phyloP scores from a whole-genome alignment of 2,113 vertebrate species.

The Anarhynchus alexandrinus region DNA sequence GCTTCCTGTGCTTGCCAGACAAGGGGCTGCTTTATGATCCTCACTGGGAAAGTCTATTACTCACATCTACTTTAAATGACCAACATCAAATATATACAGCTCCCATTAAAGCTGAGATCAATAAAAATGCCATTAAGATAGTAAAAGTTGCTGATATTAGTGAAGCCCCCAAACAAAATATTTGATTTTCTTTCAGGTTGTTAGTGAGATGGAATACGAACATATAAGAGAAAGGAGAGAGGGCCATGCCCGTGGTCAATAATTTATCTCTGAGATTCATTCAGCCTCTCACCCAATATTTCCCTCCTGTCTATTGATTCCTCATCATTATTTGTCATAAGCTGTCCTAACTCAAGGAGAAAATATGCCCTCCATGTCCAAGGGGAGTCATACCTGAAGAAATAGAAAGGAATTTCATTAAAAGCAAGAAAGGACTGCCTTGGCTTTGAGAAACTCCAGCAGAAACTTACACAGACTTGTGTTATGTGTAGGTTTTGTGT shows the following conservation, averaged over 20 bases:
- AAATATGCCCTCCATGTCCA: constrained; percentile 80
- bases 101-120: constrained; percentile 94
- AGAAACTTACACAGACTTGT: constrained; percentile 72
- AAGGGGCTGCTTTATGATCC: constrained; percentile 90
- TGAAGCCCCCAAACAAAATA: constrained; percentile 96
- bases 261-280: constrained; percentile 90
- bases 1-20: constrained; percentile 82
- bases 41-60: constrained; percentile 93
- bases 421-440: constrained; percentile 76
- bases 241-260: constrained; percentile 79
- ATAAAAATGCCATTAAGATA: constrained; percentile 98
- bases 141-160: constrained; percentile 98
- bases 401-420: constrained; percentile 88
- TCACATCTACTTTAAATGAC: constrained; percentile 97
- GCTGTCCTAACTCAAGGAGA: constrained; percentile 81
- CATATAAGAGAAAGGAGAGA: constrained; percentile 80
- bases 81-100: constrained; percentile 95
- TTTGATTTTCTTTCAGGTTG: constrained; percentile 94
- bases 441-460: constrained; percentile 73
- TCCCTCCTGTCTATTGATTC: constrained; percentile 82
- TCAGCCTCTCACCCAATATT: constrained; percentile 82
- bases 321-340: constrained; percentile 87
- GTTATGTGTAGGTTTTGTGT: background rate
- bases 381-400: constrained; percentile 83
- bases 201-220: constrained; percentile 85